A percentile compares a stretch with the other conserved stretches of the same genome.
Evolutionary conservation across 1,140 invertebrate genomes (phyloP).

Genomic region (Homarus americanus): DNA sequence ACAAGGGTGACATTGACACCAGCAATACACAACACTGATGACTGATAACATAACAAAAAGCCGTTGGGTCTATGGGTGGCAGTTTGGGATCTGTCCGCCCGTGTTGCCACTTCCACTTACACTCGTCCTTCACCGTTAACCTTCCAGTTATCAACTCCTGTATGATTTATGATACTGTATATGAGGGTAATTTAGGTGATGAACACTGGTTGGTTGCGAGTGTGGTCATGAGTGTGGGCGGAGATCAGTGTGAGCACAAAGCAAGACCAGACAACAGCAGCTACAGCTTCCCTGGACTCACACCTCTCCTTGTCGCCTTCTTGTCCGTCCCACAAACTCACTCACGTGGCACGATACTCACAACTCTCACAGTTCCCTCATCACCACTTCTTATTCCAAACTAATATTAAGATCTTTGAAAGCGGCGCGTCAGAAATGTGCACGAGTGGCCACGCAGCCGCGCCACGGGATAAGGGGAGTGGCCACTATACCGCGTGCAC

Average conservation of each 20-base stretch:
- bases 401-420: background rate
- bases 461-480: background rate
- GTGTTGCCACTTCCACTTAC: background rate
- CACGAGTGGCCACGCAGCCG: background rate
- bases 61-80: background rate
- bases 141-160: background rate
- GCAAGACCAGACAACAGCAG: no score
- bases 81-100: background rate
- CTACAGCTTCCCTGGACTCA: no score
- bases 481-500: constrained; percentile 19
- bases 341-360: background rate
- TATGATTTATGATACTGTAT: background rate
- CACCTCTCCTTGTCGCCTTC: background rate
- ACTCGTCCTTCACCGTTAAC: background rate
- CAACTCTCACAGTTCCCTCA: background rate
- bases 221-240: background rate
- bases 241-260: background rate
- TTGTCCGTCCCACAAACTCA: background rate
- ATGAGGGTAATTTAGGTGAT: background rate
- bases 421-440: background rate
- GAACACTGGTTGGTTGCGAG: background rate
- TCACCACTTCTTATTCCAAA: background rate
- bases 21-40: background rate
- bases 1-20: background rate
- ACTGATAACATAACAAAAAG: background rate